Percentiles rank a stretch among this genome's conserved stretches.
Conservation (phyloP, 2,888 invertebrate genomes). For the Trachelus iudaicus region DNA sequence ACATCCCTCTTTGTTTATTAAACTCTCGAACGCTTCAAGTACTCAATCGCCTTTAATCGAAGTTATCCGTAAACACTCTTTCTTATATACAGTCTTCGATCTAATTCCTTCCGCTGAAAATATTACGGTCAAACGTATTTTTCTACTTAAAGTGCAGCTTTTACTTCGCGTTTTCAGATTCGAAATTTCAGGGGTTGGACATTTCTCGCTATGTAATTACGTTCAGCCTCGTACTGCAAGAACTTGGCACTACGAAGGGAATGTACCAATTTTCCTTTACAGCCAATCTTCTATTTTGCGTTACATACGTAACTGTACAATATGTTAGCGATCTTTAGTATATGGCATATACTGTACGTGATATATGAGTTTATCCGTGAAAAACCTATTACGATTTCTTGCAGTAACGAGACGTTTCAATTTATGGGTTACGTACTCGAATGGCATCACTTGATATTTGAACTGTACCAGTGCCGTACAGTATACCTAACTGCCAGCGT, state of each 20-base stretch:
- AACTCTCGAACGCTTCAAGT: background rate
- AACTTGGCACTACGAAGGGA: background rate
- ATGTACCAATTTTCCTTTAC: background rate
- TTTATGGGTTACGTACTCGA: background rate
- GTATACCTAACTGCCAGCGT: background rate
- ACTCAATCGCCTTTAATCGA: background rate
- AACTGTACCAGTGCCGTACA: background rate
- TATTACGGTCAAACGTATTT: background rate
- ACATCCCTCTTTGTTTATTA: background rate
- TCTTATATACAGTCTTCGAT: background rate
- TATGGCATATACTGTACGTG: background rate
- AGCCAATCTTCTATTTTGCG: background rate
- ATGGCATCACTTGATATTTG: slow-evolving; percentile 3
- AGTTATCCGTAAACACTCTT: background rate
- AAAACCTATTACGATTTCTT: background rate
- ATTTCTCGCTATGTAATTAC: background rate
- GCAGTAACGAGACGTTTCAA: background rate
- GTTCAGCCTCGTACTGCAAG: background rate
- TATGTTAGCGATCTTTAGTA: background rate
- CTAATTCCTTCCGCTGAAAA: background rate
- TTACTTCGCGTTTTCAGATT: too few species aligned
- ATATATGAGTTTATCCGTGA: background rate
- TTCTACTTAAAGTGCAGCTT: background rate
- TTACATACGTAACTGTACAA: background rate
- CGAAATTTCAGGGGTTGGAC: background rate